Evolutionary conservation across 2,888 invertebrate species (phyloP).

Genomic region (Cotesia congregata): DNA sequence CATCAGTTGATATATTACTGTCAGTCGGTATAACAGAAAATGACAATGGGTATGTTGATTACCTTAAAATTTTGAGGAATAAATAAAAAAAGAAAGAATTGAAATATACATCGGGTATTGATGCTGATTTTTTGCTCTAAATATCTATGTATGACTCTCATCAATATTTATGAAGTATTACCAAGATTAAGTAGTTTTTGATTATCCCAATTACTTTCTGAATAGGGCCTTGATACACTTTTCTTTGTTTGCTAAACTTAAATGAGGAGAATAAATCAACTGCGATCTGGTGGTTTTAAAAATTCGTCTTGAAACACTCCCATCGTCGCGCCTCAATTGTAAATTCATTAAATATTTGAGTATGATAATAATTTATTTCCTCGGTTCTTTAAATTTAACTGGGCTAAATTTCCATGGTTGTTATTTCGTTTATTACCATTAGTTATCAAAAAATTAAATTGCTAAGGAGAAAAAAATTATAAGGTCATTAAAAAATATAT

Average conservation of each 20-base stretch:
- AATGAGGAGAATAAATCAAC: slow-evolving; percentile 53
- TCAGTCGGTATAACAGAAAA: background rate
- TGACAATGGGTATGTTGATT: background rate
- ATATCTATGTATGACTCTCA: too few species aligned
- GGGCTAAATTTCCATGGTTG: slow-evolving; percentile 19
- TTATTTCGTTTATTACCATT: background rate
- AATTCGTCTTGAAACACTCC: slow-evolving; percentile 60
- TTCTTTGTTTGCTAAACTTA: background rate
- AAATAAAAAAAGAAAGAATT: background rate
- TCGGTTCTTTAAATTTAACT: slow-evolving; percentile 1
- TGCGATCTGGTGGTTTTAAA: slow-evolving; percentile 60
- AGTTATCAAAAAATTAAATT: background rate
- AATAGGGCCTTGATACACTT: background rate
- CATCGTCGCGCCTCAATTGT: slow-evolving; percentile 55
- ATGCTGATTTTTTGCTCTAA: slow-evolving; percentile 19
- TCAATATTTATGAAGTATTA: too few species aligned
- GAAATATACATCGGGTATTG: slow-evolving; percentile 15
- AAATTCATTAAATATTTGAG: slow-evolving; percentile 56
- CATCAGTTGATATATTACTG: background rate
- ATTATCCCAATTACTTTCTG: background rate
- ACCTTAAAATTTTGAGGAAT: too few species aligned
- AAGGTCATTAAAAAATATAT: background rate
- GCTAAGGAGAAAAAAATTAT: too few species aligned
- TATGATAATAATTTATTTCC: background rate
- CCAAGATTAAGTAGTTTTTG: background rate